Evolutionary conservation across 2,888 invertebrate species (phyloP).

Genomic region (Hesperia comma): DNA sequence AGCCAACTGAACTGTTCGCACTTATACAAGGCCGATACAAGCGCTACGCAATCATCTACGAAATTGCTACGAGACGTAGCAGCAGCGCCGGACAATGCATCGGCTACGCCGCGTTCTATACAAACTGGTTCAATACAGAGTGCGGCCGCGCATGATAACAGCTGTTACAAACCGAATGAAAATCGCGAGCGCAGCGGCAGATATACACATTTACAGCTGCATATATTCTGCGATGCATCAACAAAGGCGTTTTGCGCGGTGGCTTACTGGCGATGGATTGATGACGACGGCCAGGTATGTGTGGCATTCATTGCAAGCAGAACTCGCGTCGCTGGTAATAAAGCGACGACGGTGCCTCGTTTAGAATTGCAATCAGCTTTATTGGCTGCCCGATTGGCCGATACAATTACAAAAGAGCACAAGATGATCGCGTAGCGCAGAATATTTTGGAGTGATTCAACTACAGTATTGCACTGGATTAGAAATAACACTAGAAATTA

Average conservation of each 20-base stretch:
- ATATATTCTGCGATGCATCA: too few species aligned
- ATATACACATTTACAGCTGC: too few species aligned
- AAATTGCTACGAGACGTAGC: neutral
- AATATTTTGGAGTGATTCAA: constrained; percentile 17
- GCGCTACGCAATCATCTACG: neutral
- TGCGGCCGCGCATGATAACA: too few species aligned
- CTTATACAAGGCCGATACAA: neutral
- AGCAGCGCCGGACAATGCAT: constrained; percentile 40
- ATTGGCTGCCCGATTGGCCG: constrained; percentile 8
- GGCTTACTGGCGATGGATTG: too few species aligned
- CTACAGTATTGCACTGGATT: constrained; percentile 23
- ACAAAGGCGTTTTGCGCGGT: too few species aligned
- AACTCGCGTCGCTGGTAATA: constrained; percentile 6
- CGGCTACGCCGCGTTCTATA: constrained; percentile 33
- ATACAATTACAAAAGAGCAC: constrained; percentile 8
- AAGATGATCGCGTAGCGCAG: neutral
- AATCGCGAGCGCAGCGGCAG: too few species aligned
- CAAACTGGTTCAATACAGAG: constrained; percentile 34
- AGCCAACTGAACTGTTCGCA: constrained; percentile 31
- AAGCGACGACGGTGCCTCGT: constrained; percentile 16
- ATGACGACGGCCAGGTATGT: too few species aligned
- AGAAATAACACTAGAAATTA: too few species aligned
- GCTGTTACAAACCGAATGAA: too few species aligned
- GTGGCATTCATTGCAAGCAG: too few species aligned
- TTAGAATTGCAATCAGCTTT: constrained; percentile 24